Conservation (phyloP, 1,140 invertebrate species). For the Neotoxoptera formosana region DNA sequence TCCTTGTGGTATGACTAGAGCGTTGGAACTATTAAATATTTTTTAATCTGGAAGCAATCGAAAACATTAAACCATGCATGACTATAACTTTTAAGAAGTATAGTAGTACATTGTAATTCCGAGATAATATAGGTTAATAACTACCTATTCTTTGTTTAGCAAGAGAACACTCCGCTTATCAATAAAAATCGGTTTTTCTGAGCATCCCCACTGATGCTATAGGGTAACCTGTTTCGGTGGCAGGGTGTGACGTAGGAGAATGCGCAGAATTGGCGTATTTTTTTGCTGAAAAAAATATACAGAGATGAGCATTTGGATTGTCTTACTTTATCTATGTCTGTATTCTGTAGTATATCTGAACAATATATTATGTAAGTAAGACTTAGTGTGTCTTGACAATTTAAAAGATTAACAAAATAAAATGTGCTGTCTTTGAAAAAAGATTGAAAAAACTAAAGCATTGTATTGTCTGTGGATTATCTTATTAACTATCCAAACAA, state of each 20-base stretch:
- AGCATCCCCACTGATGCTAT: no score
- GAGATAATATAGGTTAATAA: neutral
- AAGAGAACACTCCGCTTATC: no score
- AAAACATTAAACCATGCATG: neutral
- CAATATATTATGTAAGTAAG: neutral
- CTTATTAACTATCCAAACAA: neutral
- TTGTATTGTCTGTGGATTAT: neutral
- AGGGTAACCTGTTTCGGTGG: no score
- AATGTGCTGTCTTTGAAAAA: neutral
- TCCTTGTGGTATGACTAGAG: no score
- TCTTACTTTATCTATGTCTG: no score
- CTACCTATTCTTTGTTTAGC: no score
- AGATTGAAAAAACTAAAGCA: neutral
- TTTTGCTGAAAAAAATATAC: no score
- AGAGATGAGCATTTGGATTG: no score
- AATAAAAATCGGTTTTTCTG: no score
- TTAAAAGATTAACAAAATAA: neutral
- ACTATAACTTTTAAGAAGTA: neutral
- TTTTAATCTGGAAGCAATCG: neutral
- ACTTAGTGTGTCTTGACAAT: neutral
- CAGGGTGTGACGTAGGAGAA: no score
- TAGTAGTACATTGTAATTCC: neutral
- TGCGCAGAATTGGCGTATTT: no score
- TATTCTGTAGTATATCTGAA: neutral
- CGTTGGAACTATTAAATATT: neutral